A percentile compares a stretch with the other conserved stretches of the same genome.
Conservation (phyloP, 2,888 invertebrate species). For the Chaetoderma sp. region DNA sequence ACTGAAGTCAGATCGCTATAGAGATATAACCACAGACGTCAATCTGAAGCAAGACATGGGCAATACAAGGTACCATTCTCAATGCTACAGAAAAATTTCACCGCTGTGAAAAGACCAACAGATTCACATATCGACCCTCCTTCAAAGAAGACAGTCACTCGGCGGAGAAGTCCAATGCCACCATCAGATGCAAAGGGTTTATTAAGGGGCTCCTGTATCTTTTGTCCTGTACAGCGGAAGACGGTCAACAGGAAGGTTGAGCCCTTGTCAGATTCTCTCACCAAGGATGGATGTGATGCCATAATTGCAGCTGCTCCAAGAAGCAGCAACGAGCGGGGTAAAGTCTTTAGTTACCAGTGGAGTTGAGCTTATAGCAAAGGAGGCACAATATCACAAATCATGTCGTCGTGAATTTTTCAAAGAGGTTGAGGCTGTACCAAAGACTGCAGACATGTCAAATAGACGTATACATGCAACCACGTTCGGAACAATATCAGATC, state of each 20-base stretch:
- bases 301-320: not conserved
- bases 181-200: not conserved
- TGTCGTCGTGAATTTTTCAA: not conserved
- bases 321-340: slow-evolving; percentile 8
- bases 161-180: not conserved
- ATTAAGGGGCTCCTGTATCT: slow-evolving; percentile 10
- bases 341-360: not conserved
- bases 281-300: slow-evolving; percentile 1
- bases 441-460: not conserved
- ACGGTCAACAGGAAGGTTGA: not conserved
- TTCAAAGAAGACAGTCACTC: not conserved
- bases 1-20: not conserved
- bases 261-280: slow-evolving; percentile 7
- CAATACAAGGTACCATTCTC: too few relatives aligned
- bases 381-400: slow-evolving; percentile 6
- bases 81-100: too few relatives aligned
- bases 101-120: not conserved
- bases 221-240: not conserved
- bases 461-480: not conserved
- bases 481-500: not conserved
- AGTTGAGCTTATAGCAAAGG: not conserved
- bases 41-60: not conserved
- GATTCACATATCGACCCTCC: not conserved
- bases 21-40: not conserved
- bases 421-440: not conserved